These are phyloP conservation scores for Lepus townsendii DNA, from an alignment of 2,797 vertebrate species.

Conservation along the genomic window DNA sequence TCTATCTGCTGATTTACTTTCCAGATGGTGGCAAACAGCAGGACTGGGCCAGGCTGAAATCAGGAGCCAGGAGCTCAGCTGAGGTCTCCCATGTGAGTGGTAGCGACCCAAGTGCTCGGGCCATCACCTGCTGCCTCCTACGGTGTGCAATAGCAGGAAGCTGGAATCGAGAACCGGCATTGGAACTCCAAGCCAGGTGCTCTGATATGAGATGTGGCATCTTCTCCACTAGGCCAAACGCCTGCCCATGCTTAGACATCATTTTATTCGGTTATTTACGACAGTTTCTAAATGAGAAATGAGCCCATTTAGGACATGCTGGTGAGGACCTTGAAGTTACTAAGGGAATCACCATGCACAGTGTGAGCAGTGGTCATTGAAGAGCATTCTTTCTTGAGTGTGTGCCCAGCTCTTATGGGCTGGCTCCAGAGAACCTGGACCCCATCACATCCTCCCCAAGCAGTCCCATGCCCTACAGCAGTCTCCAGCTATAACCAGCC, in stretches of 20 bases:
- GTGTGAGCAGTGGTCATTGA: accelerated
- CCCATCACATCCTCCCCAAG: accelerated
- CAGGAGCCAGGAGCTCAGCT: too few species aligned
- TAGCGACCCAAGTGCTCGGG: too few species aligned
- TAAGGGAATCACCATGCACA: not conserved
- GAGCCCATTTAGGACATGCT: not conserved
- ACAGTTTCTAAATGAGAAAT: not conserved
- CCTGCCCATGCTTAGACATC: not conserved
- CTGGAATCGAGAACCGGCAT: too few species aligned
- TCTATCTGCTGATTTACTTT: too few species aligned
- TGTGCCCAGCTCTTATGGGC: not conserved
- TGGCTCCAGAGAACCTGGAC: accelerated
- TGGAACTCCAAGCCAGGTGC: too few species aligned
- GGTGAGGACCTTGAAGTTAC: not conserved
- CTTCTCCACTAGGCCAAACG: too few species aligned
- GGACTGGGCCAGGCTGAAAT: too few species aligned
- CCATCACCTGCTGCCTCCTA: too few species aligned
- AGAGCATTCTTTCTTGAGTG: not conserved
- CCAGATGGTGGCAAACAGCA: too few species aligned
- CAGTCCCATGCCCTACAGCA: accelerated
- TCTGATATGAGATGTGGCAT: too few species aligned
- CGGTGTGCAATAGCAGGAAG: too few species aligned
- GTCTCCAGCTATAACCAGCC: not conserved
- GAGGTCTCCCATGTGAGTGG: too few species aligned
- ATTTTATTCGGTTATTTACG: not conserved